Percentiles rank a stretch among this genome's conserved stretches.
These are phyloP conservation scores for Brevipalpus yothersi DNA, from an alignment of 1,140 invertebrate genomes.

Conservation along the genomic window DNA sequence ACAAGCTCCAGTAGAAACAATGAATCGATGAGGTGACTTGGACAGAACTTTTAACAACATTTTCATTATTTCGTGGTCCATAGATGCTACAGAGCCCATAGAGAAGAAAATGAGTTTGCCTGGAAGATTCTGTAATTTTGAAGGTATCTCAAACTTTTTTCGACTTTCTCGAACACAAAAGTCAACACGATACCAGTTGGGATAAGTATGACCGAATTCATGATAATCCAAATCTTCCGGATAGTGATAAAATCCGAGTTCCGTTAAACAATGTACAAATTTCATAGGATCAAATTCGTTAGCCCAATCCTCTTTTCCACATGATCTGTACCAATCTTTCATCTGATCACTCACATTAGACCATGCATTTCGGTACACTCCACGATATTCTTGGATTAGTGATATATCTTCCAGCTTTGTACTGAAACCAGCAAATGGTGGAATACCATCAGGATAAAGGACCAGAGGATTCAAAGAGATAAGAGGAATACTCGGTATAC, in stretches of 20 bases:
- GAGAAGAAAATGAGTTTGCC: slow-evolving; percentile 7
- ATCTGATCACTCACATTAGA: background rate
- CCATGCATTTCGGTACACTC: background rate
- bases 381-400: background rate
- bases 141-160: background rate
- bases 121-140: background rate
- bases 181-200: background rate
- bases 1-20: background rate
- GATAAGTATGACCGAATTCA: background rate
- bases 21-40: slow-evolving; percentile 1
- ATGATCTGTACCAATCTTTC: background rate
- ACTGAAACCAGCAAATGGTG: background rate
- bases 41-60: background rate
- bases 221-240: background rate
- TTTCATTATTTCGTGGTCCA: slow-evolving; percentile 8
- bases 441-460: background rate
- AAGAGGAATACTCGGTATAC: background rate
- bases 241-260: background rate
- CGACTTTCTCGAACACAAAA: background rate
- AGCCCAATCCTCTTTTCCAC: background rate
- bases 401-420: background rate
- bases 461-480: background rate
- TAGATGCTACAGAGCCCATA: slow-evolving; percentile 11
- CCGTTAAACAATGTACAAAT: too few relatives aligned
- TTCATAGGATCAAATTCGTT: background rate